Conservation (phyloP, 2,113 vertebrate genomes). For the Dromiciops gliroides region DNA sequence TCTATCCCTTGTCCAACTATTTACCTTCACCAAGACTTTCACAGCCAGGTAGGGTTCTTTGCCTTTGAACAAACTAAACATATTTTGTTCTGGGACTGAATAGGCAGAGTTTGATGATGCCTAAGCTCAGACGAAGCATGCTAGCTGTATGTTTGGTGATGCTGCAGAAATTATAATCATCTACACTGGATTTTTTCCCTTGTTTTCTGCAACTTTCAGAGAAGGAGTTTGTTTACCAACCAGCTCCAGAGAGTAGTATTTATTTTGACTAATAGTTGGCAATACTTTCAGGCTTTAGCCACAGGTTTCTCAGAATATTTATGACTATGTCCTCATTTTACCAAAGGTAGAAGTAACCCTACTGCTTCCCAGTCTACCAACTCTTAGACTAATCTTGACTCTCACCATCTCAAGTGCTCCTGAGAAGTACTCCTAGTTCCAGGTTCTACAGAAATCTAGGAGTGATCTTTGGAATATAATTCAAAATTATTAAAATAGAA, state of each 20-base stretch:
- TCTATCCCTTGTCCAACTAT: neutral
- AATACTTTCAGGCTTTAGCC: neutral
- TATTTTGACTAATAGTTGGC: neutral
- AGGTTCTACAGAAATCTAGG: neutral
- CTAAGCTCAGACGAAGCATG: neutral
- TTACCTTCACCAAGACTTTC: neutral
- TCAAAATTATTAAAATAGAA: neutral
- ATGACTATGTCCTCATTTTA: neutral
- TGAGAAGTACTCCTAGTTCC: neutral
- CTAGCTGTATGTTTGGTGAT: neutral
- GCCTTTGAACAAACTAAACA: neutral
- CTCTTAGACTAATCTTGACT: neutral
- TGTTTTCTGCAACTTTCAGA: neutral
- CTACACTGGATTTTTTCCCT: neutral
- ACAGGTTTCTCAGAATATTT: neutral
- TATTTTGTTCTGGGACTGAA: neutral
- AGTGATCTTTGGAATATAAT: neutral
- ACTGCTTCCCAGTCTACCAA: neutral
- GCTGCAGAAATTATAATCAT: neutral
- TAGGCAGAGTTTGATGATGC: neutral
- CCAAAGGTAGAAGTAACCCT: neutral
- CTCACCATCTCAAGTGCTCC: neutral
- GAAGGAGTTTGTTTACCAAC: neutral
- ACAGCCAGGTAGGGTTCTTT: neutral
- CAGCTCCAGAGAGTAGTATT: neutral